Evolutionary conservation across 2,113 vertebrate genomes (phyloP).

Genomic region (Melanocharis versteri): DNA sequence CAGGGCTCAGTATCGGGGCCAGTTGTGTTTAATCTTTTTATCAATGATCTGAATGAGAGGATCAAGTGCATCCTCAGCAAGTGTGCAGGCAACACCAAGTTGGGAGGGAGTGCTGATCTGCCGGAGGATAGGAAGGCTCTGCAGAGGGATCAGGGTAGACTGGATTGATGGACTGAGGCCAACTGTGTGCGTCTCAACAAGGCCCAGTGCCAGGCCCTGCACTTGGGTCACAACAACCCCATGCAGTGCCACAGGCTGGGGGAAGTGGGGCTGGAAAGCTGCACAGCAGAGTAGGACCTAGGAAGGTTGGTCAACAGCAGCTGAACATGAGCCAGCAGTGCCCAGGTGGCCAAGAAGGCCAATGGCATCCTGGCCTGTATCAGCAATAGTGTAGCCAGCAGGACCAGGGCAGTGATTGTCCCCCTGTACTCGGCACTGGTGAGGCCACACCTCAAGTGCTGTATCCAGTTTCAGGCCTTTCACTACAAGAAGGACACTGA

Average conservation of each 20-base stretch:
- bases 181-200: not conserved
- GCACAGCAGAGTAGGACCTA: not conserved
- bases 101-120: too few species aligned
- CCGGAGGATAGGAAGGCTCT: not conserved
- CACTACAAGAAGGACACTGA: not conserved
- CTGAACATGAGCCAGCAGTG: not conserved
- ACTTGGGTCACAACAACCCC: not conserved
- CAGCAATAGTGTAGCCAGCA: not conserved
- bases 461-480: not conserved
- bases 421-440: not conserved
- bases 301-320: not conserved
- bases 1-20: not conserved
- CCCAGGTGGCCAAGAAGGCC: not conserved
- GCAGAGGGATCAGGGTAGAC: not conserved
- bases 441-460: not conserved
- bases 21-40: not conserved
- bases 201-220: not conserved
- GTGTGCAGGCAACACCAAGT: not conserved
- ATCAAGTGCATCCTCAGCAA: not conserved
- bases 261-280: not conserved
- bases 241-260: not conserved
- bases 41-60: not conserved
- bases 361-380: not conserved
- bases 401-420: fast-evolving
- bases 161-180: not conserved